Evolutionary conservation across 2,797 vertebrate genomes (phyloP).

Genomic region (Hippoglossus hippoglossus): DNA sequence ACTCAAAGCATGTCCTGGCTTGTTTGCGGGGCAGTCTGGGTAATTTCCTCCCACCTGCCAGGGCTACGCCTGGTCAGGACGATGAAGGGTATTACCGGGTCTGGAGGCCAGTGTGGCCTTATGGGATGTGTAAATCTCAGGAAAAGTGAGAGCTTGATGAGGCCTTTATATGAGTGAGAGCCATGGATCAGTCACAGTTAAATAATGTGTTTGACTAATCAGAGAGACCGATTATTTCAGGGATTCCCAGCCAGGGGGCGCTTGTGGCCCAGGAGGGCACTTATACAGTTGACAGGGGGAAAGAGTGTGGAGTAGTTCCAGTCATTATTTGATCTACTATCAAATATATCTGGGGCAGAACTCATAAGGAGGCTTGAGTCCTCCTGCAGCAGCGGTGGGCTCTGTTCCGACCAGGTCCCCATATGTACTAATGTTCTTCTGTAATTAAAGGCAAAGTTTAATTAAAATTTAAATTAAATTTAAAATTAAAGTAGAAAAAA

Average conservation of each 20-base stretch:
- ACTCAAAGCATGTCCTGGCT: constrained; percentile 82
- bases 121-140: constrained; percentile 58
- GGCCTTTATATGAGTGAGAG: constrained; percentile 43
- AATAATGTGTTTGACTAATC: constrained; percentile 64
- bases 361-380: too few relatives aligned
- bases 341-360: too few relatives aligned
- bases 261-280: constrained; percentile 6
- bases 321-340: not conserved
- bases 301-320: not conserved
- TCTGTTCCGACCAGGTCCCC: too few relatives aligned
- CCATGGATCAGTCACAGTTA: constrained; percentile 57
- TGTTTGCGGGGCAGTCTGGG: constrained; percentile 83
- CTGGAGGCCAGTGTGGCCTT: constrained; percentile 65
- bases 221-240: constrained; percentile 48
- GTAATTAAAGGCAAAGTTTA: too few relatives aligned
- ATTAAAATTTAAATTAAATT: too few relatives aligned
- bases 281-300: constrained; percentile 7
- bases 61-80: constrained; percentile 71
- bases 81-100: constrained; percentile 77
- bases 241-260: constrained; percentile 25
- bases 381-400: too few relatives aligned
- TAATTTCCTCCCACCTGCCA: constrained; percentile 85
- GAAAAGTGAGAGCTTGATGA: constrained; percentile 46
- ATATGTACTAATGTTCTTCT: too few relatives aligned
- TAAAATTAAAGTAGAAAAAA: too few relatives aligned